Evolutionary conservation across 2,113 vertebrate species (phyloP).

Genomic region (Mustelus asterias): DNA sequence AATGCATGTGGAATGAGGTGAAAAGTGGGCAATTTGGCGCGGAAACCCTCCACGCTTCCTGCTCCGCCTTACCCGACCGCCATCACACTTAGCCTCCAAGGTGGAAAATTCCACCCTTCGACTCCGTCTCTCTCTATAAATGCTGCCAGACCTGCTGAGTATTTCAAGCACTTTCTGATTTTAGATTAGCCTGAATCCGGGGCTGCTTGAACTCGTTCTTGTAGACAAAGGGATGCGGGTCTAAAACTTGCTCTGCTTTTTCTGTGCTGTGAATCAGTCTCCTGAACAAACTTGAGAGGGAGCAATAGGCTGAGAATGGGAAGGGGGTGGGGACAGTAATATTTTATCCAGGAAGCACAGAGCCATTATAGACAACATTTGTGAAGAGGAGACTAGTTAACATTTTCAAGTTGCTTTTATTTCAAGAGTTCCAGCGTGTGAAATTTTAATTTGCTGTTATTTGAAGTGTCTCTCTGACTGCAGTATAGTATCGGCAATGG

Average conservation of each 20-base stretch:
- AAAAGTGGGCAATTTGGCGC: too few relatives aligned
- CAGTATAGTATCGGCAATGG: neutral
- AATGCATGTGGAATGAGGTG: too few relatives aligned
- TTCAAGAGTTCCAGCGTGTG: neutral
- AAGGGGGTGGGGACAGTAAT: neutral
- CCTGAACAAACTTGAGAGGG: neutral
- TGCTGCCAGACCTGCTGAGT: too few relatives aligned
- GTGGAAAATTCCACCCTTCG: too few relatives aligned
- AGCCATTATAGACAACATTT: neutral
- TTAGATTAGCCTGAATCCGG: neutral
- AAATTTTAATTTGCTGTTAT: neutral
- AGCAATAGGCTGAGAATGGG: neutral
- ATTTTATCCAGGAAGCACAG: neutral
- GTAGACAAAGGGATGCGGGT: neutral
- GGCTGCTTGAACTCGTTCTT: neutral
- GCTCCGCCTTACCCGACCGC: too few relatives aligned
- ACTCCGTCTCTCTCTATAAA: too few relatives aligned
- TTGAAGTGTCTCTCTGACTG: neutral
- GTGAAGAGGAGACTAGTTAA: neutral
- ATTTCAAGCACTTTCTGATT: too few relatives aligned
- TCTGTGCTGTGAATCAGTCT: neutral
- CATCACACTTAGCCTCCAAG: too few relatives aligned
- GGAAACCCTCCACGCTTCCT: too few relatives aligned
- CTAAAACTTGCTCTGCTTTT: neutral
- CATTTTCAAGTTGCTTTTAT: neutral